A percentile compares a stretch with the other conserved stretches of the same genome.
Conservation (phyloP, 1,140 invertebrate species). For the Ditylenchus dipsaci region DNA sequence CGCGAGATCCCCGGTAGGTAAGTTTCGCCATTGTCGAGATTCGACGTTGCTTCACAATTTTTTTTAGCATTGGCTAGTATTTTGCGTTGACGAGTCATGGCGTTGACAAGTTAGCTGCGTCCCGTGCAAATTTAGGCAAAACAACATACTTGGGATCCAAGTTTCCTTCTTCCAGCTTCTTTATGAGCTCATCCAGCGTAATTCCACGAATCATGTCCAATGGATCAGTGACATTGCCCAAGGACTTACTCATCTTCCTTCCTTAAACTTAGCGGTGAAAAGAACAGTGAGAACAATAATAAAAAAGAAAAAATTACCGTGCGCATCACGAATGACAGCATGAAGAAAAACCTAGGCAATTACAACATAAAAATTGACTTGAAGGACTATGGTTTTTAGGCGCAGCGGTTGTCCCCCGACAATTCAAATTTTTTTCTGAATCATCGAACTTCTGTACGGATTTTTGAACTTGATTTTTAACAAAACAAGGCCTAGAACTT, state of each 20-base stretch:
- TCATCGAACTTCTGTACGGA: too few relatives aligned
- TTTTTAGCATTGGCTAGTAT: too few relatives aligned
- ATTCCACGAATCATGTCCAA: constrained; percentile 91
- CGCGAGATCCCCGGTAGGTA: too few relatives aligned
- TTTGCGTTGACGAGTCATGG: too few relatives aligned
- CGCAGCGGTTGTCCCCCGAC: too few relatives aligned
- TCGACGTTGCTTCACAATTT: too few relatives aligned
- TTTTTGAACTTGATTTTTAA: too few relatives aligned
- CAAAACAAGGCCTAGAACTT: too few relatives aligned
- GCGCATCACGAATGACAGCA: constrained; percentile 92
- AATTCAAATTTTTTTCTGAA: too few relatives aligned
- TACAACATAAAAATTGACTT: constrained; percentile 13
- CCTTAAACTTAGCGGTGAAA: constrained; percentile 66
- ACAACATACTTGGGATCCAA: constrained; percentile 81
- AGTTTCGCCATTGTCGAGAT: too few relatives aligned
- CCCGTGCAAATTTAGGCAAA: neutral
- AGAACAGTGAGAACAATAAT: neutral
- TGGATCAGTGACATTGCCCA: constrained; percentile 97
- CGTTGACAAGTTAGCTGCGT: too few relatives aligned
- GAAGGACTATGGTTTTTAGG: neutral
- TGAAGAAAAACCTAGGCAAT: constrained; percentile 77
- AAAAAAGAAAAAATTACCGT: constrained; percentile 65
- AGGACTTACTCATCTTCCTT: constrained; percentile 96
- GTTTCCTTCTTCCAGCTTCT: constrained; percentile 70
- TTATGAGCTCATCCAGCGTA: constrained; percentile 74